Percentiles rank a stretch among this genome's conserved stretches.
Evolutionary conservation across 2,797 vertebrate genomes (phyloP).

Genomic region (Cygnus olor): DNA sequence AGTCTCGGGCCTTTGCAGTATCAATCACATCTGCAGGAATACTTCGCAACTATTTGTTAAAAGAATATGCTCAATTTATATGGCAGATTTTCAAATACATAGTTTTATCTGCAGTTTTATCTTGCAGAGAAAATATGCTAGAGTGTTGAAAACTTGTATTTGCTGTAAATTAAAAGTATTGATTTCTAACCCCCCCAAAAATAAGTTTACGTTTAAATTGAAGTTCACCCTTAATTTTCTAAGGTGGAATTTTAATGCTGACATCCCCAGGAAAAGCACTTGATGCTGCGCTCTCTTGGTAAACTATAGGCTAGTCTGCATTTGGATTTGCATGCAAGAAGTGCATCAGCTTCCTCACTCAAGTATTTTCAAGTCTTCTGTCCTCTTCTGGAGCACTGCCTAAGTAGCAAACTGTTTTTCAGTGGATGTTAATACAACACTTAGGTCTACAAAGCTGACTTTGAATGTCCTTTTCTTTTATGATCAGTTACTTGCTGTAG

Average conservation of each 20-base stretch:
- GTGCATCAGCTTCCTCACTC: not conserved
- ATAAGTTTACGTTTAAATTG: not conserved
- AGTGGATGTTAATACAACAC: not conserved
- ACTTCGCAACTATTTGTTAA: not conserved
- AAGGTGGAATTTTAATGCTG: not conserved
- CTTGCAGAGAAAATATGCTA: not conserved
- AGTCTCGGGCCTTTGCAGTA: not conserved
- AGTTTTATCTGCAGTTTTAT: not conserved
- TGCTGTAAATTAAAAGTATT: not conserved
- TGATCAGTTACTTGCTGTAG: not conserved
- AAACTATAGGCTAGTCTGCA: accelerated
- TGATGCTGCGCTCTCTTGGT: not conserved
- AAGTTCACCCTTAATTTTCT: not conserved
- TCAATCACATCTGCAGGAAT: not conserved
- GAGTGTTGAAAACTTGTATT: not conserved
- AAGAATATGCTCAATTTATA: not conserved
- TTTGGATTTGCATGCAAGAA: not conserved
- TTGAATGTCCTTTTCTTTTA: not conserved
- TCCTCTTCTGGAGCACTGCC: not conserved
- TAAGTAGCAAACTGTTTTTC: not conserved
- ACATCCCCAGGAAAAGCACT: not conserved
- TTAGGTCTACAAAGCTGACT: not conserved
- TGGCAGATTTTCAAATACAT: not conserved
- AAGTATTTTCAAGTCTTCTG: not conserved
- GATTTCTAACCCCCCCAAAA: not conserved